phyloP scores from a whole-genome alignment of 23 tunicate species.

The Styela clava region DNA sequence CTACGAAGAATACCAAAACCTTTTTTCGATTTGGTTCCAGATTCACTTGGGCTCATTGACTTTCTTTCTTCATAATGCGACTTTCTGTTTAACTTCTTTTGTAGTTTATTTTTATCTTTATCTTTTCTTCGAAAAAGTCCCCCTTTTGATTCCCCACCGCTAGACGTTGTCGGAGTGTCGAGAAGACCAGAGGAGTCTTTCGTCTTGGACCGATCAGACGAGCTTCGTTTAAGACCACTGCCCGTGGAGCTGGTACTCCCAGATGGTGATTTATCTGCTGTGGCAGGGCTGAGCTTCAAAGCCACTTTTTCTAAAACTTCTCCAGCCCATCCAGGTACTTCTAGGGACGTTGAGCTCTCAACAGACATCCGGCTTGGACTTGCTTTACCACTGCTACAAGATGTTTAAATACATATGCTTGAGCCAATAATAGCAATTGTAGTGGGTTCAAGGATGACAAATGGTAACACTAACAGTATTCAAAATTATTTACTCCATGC shows the following conservation, averaged over 20 bases:
- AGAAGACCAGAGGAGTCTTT: conserved; percentile 1
- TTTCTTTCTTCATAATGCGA: conserved; percentile 28
- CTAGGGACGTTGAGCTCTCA: conserved; percentile 8
- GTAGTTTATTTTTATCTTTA: conserved; percentile 30
- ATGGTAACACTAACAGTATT: too few relatives aligned
- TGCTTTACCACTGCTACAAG: conserved; percentile 15
- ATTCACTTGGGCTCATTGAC: conserved; percentile 20
- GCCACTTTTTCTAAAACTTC: conserved; percentile 21
- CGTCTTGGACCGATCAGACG: conserved; percentile 43
- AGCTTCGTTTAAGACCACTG: conserved; percentile 39
- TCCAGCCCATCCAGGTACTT: background rate
- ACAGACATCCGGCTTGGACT: conserved; percentile 20
- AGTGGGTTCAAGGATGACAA: too few relatives aligned
- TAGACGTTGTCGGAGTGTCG: background rate
- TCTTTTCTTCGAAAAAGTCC: conserved; percentile 44
- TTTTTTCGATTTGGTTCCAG: conserved; percentile 5
- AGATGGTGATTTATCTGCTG: background rate
- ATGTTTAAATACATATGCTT: background rate
- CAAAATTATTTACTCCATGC: too few relatives aligned
- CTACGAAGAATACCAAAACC: conserved; percentile 35
- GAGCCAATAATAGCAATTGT: too few relatives aligned
- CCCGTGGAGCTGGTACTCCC: background rate
- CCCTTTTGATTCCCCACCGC: background rate
- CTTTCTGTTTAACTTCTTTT: conserved; percentile 44
- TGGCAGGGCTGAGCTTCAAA: background rate